Evolutionary conservation across 2,113 vertebrate genomes (phyloP).

Genomic region (Phoxinus phoxinus): DNA sequence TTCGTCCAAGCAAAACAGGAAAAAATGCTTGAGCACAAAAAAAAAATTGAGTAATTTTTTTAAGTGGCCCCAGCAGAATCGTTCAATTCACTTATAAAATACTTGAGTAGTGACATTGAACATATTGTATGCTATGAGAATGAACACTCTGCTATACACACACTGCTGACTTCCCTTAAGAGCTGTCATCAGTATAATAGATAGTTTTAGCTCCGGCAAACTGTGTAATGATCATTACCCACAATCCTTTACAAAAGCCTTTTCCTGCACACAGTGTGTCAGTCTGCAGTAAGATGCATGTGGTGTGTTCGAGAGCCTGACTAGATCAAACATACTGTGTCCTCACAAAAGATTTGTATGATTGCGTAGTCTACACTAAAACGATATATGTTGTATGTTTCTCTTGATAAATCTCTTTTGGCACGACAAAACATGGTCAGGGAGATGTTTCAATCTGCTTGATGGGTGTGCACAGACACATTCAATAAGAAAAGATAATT

Average conservation of each 20-base stretch:
- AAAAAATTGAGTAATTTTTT: neutral
- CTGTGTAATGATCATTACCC: slow-evolving; percentile 42
- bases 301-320: neutral
- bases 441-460: neutral
- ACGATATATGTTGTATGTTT: neutral
- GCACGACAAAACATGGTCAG: neutral
- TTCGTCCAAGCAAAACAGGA: neutral
- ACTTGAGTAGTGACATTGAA: slow-evolving; percentile 2
- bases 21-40: neutral
- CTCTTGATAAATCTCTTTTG: neutral
- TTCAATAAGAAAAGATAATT: neutral
- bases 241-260: slow-evolving; percentile 7
- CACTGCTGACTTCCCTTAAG: slow-evolving; percentile 33
- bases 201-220: slow-evolving; percentile 22
- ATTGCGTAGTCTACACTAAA: neutral
- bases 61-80: neutral
- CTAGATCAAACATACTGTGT: slow-evolving; percentile 2
- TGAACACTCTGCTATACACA: slow-evolving; percentile 13
- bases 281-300: slow-evolving; percentile 20
- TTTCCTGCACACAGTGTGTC: slow-evolving; percentile 25
- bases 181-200: slow-evolving; percentile 33
- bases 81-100: neutral
- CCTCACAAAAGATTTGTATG: neutral
- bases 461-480: neutral
- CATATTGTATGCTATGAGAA: slow-evolving; percentile 16